Percentiles rank a stretch among this genome's conserved stretches.
Conservation (phyloP, 2,113 vertebrate species). For the Leiothrix lutea region DNA sequence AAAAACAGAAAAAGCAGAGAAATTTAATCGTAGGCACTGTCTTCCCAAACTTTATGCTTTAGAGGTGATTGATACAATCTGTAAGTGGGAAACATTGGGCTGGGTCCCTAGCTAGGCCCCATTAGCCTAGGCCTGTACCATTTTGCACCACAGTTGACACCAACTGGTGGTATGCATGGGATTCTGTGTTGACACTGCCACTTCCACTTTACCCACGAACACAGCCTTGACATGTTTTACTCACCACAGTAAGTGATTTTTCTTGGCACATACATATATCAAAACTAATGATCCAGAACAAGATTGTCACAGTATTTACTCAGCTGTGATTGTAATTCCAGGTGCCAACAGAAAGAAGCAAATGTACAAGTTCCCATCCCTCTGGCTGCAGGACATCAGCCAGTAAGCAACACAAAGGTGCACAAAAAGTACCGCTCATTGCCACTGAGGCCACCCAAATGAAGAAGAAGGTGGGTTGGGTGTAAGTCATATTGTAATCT, state of each 20-base stretch:
- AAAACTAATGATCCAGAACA: background rate
- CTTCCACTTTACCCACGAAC: background rate
- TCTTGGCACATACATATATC: background rate
- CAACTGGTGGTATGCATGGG: accelerated
- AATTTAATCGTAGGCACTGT: background rate
- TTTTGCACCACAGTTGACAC: background rate
- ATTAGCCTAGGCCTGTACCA: background rate
- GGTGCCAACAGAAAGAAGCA: background rate
- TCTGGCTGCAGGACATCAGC: background rate
- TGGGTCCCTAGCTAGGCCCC: background rate
- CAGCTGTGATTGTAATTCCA: background rate
- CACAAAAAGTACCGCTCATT: background rate
- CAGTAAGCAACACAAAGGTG: background rate
- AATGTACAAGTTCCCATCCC: accelerated
- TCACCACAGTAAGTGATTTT: background rate
- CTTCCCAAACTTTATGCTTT: background rate
- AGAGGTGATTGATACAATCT: background rate
- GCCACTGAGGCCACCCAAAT: background rate
- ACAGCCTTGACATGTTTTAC: background rate
- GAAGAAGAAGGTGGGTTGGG: background rate
- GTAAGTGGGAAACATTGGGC: background rate
- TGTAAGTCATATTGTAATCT: background rate
- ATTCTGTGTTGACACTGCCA: background rate
- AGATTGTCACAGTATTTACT: background rate
- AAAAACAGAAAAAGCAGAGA: background rate